Conservation (phyloP, 2,113 vertebrate species). For the Aldabrachelys gigantea region DNA sequence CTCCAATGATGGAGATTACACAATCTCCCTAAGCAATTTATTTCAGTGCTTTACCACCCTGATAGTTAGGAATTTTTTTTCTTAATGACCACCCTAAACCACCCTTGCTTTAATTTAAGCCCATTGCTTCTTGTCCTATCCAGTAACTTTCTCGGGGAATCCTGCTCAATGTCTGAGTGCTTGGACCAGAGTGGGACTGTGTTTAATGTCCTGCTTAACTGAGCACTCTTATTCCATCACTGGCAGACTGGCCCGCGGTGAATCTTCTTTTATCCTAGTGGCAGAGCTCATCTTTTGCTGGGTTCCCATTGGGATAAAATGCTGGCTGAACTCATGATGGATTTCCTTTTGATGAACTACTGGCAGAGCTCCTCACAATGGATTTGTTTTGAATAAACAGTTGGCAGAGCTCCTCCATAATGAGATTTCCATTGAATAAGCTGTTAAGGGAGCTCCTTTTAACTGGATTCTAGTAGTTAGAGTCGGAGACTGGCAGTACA, state of each 20-base stretch:
- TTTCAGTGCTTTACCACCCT: too few relatives aligned
- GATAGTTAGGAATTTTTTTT: too few relatives aligned
- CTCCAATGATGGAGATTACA: too few relatives aligned
- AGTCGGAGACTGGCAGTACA: background rate
- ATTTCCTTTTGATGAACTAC: conserved; percentile 33
- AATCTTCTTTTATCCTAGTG: background rate
- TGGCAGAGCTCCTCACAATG: conserved; percentile 29
- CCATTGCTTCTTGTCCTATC: too few relatives aligned
- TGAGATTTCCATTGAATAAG: conserved; percentile 67
- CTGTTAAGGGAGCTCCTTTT: conserved; percentile 61
- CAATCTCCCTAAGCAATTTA: too few relatives aligned
- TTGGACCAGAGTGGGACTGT: background rate
- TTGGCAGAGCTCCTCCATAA: conserved; percentile 57
- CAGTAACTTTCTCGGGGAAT: background rate
- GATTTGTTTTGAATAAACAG: conserved; percentile 67
- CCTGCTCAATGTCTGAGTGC: accelerated
- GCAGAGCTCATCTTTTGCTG: conserved; percentile 30
- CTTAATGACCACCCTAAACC: too few relatives aligned
- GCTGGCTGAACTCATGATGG: conserved; percentile 8
- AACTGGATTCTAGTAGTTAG: background rate
- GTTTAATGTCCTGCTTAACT: background rate
- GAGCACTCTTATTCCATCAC: conserved; percentile 9
- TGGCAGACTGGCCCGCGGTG: background rate
- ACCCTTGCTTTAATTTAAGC: too few relatives aligned
- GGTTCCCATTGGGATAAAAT: conserved; percentile 39